Conservation (phyloP, 2,113 vertebrate species). For the Cyanoramphus novaezelandiae region DNA sequence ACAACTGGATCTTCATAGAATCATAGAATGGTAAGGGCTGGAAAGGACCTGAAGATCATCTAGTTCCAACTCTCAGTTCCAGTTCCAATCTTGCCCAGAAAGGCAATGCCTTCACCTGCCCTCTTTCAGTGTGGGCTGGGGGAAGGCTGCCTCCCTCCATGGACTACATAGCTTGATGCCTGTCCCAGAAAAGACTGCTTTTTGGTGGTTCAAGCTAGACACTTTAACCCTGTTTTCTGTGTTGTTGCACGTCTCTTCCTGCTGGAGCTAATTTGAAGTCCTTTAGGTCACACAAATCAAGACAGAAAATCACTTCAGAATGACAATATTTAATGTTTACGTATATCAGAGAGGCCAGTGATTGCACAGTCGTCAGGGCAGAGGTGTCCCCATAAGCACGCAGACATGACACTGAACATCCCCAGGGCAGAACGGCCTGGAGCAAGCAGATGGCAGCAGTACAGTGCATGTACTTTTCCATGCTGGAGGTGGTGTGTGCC, state of each 20-base stretch:
- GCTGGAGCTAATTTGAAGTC: not conserved
- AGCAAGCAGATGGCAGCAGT: not conserved
- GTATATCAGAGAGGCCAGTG: not conserved
- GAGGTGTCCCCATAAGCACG: not conserved
- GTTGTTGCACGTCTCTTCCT: not conserved
- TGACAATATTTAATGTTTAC: slow-evolving; percentile 51
- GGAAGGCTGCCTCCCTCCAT: not conserved
- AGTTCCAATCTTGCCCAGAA: not conserved
- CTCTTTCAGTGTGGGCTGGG: not conserved
- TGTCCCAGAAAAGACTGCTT: not conserved
- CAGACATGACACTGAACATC: not conserved
- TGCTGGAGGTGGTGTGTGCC: not conserved
- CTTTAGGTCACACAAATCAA: not conserved
- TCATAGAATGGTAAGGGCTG: not conserved
- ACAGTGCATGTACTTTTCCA: not conserved
- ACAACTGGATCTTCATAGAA: not conserved
- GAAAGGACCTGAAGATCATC: not conserved
- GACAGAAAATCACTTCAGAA: not conserved
- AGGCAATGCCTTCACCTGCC: not conserved
- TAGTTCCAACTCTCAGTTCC: not conserved
- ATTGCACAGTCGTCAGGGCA: not conserved
- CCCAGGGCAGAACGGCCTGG: not conserved
- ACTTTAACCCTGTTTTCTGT: not conserved
- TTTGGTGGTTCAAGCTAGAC: not conserved
- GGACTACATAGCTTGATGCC: accelerated